Conservation (phyloP, 1,140 invertebrate species). For the Fopius arisanus region DNA sequence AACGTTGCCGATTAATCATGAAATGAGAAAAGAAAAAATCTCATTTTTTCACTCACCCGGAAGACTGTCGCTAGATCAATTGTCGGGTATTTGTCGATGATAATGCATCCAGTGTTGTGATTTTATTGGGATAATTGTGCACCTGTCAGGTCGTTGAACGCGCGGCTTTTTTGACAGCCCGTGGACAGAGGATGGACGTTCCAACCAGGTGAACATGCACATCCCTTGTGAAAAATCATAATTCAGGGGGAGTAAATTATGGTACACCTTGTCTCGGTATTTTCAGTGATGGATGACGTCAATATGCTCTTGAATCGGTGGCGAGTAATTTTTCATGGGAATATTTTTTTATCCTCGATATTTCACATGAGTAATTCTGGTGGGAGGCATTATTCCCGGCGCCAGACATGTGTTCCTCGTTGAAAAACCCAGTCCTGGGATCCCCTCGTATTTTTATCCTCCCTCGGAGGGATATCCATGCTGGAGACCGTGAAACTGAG, state of each 20-base stretch:
- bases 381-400: slow-evolving; percentile 14
- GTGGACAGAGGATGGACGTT: slow-evolving; percentile 9
- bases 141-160: slow-evolving; percentile 29
- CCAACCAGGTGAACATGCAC: slow-evolving; percentile 19
- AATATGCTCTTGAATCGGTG: neutral
- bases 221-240: neutral
- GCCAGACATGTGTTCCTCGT: slow-evolving; percentile 23
- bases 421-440: neutral
- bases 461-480: slow-evolving; percentile 14
- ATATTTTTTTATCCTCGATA: neutral
- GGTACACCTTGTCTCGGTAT: neutral
- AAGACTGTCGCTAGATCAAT: neutral
- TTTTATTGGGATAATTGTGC: neutral
- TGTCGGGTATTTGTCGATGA: neutral
- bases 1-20: slow-evolving; percentile 28
- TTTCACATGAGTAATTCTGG: neutral
- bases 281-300: neutral
- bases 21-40: slow-evolving; percentile 6
- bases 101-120: neutral
- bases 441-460: slow-evolving; percentile 35
- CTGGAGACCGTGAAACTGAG: neutral
- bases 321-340: neutral
- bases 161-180: slow-evolving; percentile 29
- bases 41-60: neutral
- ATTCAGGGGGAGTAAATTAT: neutral